phyloP scores from a whole-genome alignment of 1,140 invertebrate species.

The Drosophila paulistorum region DNA sequence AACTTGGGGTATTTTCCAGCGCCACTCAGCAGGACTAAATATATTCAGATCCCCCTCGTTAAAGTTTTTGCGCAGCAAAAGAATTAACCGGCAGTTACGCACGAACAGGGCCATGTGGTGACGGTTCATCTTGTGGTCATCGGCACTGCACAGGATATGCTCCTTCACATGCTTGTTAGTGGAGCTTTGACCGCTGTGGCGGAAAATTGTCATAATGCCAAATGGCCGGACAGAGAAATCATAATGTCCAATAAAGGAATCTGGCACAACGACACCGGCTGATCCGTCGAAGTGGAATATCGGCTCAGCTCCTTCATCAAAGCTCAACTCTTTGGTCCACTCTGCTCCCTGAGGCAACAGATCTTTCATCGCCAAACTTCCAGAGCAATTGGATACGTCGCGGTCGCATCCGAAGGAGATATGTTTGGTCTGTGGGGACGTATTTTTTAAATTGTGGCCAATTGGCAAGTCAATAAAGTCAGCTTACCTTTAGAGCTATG shows the following conservation, averaged over 20 bases:
- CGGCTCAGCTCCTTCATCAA: conserved; percentile 96
- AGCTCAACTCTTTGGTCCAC: conserved; percentile 94
- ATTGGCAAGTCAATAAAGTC: too few relatives aligned
- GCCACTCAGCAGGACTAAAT: conserved; percentile 98
- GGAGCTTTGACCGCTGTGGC: conserved; percentile 75
- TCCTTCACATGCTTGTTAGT: conserved; percentile 95
- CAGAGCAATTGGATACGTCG: conserved; percentile 83
- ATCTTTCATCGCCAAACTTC: conserved; percentile 85
- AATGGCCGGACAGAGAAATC: conserved; percentile 86
- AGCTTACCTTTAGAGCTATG: conserved; percentile 72
- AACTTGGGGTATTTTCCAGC: conserved; percentile 95
- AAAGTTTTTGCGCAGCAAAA: conserved; percentile 96
- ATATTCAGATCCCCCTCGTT: conserved; percentile 96
- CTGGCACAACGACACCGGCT: conserved; percentile 93
- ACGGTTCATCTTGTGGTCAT: conserved; percentile 99
- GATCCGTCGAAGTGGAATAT: conserved; percentile 97
- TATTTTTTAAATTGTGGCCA: background rate
- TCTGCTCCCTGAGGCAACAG: conserved; percentile 92
- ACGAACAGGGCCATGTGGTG: conserved; percentile 99
- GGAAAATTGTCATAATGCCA: conserved; percentile 95
- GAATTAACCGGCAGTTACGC: conserved; percentile 96
- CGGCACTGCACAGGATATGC: conserved; percentile 97
- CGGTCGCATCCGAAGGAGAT: conserved; percentile 83
- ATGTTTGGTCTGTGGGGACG: conserved; percentile 72
- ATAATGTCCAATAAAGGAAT: conserved; percentile 85